Conservation (phyloP, 2,888 invertebrate genomes). For the Cataglyphis albicans region DNA sequence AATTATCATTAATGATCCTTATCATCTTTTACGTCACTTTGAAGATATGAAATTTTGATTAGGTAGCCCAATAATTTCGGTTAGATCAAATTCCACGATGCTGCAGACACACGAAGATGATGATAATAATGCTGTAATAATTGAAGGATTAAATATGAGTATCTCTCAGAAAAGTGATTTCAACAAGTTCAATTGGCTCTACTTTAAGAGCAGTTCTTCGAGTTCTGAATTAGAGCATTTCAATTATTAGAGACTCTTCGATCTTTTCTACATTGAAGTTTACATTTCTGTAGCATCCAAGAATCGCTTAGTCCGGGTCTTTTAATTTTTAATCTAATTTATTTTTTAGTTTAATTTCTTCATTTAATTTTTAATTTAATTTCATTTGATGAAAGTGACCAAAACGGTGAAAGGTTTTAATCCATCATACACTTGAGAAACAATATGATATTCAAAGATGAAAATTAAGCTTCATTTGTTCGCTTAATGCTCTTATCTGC, state of each 20-base stretch:
- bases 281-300: neutral
- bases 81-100: neutral
- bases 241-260: neutral
- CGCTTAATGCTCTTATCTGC: constrained; percentile 1
- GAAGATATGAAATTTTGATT: neutral
- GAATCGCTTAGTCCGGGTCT: neutral
- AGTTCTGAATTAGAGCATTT: neutral
- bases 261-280: neutral
- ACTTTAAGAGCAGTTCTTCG: neutral
- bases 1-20: neutral
- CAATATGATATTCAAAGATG: neutral
- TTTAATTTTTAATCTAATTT: neutral
- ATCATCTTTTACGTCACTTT: neutral
- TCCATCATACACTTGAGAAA: neutral
- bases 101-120: neutral
- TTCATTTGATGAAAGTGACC: neutral
- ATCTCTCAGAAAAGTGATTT: neutral
- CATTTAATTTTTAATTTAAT: neutral
- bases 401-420: neutral
- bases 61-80: too few species aligned
- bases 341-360: too few species aligned
- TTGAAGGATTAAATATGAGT: neutral
- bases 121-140: neutral
- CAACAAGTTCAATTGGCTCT: neutral
- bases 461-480: constrained; percentile 1